Evolutionary conservation across 1,140 invertebrate species (phyloP).

Genomic region (Drosophila gunungcola): DNA sequence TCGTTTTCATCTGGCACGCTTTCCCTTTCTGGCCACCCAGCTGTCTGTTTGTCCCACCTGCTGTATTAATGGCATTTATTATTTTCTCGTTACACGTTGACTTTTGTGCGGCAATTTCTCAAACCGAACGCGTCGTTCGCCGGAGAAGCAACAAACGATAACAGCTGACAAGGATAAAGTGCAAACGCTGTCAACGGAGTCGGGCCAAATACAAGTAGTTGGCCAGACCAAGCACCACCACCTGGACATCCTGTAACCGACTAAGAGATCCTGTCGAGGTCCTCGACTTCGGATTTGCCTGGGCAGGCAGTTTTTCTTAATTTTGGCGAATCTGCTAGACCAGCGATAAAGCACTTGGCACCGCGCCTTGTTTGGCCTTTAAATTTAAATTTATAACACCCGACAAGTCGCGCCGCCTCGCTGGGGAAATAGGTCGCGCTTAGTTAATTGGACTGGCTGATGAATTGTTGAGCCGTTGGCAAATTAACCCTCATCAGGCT

Average conservation of each 20-base stretch:
- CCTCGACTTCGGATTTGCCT: constrained; percentile 18
- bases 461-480: constrained; percentile 60
- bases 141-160: constrained; percentile 65
- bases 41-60: constrained; percentile 22
- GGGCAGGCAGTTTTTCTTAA: constrained; percentile 51
- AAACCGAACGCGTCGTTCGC: constrained; percentile 46
- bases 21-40: constrained; percentile 25
- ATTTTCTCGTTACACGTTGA: constrained; percentile 83
- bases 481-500: constrained; percentile 72
- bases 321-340: constrained; percentile 56
- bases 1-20: constrained; percentile 63
- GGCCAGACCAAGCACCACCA: constrained; percentile 15
- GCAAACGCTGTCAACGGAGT: constrained; percentile 66
- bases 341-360: constrained; percentile 59
- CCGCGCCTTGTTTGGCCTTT: constrained; percentile 69
- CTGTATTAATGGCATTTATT: constrained; percentile 83
- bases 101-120: constrained; percentile 81
- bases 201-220: constrained; percentile 47
- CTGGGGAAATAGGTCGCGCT: constrained; percentile 46
- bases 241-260: constrained; percentile 16
- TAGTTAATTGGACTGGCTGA: constrained; percentile 70
- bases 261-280: constrained; percentile 7
- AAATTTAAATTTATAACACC: constrained; percentile 79
- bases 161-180: constrained; percentile 80
- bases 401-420: constrained; percentile 20